phyloP scores from a whole-genome alignment of 64 coral and sea anemone genomes.

The Hydrozoanthus tunicans region DNA sequence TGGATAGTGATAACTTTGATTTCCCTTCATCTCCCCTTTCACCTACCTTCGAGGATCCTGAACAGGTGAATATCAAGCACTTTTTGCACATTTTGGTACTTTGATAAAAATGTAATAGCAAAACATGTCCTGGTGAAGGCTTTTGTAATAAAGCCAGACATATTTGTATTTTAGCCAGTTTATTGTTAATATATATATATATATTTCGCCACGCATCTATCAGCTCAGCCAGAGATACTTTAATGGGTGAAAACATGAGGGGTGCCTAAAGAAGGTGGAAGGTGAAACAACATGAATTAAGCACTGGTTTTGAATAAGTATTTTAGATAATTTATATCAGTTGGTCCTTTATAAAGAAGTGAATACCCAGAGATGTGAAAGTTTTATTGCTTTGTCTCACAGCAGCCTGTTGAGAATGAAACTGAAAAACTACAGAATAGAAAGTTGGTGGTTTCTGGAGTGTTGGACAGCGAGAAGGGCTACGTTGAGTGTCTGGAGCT shows the following conservation, averaged over 20 bases:
- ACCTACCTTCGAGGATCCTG: conserved; percentile 44
- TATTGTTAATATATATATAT: too few species aligned
- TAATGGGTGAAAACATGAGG: too few species aligned
- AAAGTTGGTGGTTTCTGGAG: conserved; percentile 87
- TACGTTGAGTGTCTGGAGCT: conserved; percentile 76
- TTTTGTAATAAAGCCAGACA: too few species aligned
- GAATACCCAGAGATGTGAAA: background rate
- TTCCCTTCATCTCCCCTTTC: conserved; percentile 75
- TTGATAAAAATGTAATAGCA: background rate
- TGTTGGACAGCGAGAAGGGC: conserved; percentile 83
- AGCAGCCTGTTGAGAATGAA: conserved; percentile 32
- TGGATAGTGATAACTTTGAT: conserved; percentile 69
- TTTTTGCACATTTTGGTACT: background rate
- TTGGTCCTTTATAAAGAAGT: background rate
- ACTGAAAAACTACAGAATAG: conserved; percentile 80
- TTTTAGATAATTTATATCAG: too few species aligned
- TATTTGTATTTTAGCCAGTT: too few species aligned
- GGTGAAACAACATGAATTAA: too few species aligned
- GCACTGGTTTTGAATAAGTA: too few species aligned
- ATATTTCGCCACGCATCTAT: too few species aligned
- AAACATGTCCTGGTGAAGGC: too few species aligned
- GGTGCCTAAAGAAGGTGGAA: too few species aligned
- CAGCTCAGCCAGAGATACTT: too few species aligned
- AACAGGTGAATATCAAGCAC: background rate
- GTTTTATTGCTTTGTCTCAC: background rate